Conservation (phyloP, 1,140 invertebrate genomes). For the Caenorhabditis latens region DNA sequence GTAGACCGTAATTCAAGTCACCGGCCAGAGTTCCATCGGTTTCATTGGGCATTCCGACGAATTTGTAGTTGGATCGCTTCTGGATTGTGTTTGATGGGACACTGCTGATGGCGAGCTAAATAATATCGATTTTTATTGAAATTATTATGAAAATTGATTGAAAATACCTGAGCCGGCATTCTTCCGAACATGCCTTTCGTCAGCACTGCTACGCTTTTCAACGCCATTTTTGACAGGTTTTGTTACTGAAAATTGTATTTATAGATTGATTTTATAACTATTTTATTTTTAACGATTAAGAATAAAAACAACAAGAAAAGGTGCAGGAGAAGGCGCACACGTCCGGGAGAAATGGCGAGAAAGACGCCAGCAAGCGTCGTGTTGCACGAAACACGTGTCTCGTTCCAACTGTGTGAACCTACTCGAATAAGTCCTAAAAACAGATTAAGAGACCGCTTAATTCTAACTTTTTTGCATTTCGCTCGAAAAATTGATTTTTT, state of each 20-base stretch:
- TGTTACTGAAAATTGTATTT: conserved; percentile 5
- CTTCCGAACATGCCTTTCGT: conserved; percentile 46
- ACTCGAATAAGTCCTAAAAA: too few relatives aligned
- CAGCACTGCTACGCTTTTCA: conserved; percentile 37
- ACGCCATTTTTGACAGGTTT: conserved; percentile 27
- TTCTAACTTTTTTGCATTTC: too few relatives aligned
- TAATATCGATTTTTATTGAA: neutral
- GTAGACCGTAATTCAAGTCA: conserved; percentile 70
- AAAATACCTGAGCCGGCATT: conserved; percentile 24
- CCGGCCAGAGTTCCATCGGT: conserved; percentile 74
- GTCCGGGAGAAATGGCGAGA: too few relatives aligned
- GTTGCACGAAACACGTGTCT: too few relatives aligned
- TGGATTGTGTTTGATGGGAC: conserved; percentile 11
- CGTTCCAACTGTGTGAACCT: too few relatives aligned
- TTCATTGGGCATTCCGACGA: conserved; percentile 69
- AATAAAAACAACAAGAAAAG: too few relatives aligned
- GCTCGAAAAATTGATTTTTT: too few relatives aligned
- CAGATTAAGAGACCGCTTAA: too few relatives aligned
- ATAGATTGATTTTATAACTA: neutral
- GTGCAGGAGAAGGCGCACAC: too few relatives aligned
- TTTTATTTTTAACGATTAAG: too few relatives aligned
- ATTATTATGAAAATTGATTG: neutral
- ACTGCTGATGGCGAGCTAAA: conserved; percentile 26
- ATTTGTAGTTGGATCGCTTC: conserved; percentile 61
- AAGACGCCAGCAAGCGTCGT: too few relatives aligned